Base-by-base conservation (phyloP, 2,797 vertebrate species). In the Leuciscus waleckii region DNA sequence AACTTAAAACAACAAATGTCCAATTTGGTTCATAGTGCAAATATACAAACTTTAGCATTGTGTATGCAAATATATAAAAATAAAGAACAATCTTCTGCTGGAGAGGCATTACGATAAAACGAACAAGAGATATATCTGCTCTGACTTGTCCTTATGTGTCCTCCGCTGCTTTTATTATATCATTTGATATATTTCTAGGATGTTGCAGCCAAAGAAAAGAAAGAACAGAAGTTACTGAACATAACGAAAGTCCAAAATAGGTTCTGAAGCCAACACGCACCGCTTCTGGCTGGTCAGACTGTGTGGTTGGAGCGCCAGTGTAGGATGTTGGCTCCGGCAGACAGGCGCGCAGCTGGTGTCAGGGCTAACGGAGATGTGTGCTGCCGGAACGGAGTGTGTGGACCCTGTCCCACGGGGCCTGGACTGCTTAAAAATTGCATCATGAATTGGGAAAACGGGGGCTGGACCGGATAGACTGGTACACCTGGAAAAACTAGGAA, bases 371-470 rank as follows among this genome's bases (percentile, higher is more conserved):
- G 85, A 21, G 85, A 87, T 16, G 75, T 23, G 17, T 81, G 83
- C 17, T 58, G 82, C 41, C 88, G 58, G 29, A 80, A 85, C 2
- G 39, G 54, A 63, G 54, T 7, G 68, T 85, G 39, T n/a, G 68
- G 2, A 35, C 49, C 32, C 16, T 54, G 9, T 6, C 23, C 49
- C 78, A 67, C 19, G 8, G 49, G 7, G 0, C 77, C 78, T 73
- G 90, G 88, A 56, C 85, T 7, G 37, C 91, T 90, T 68, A 94
- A 92, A 76, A 94, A 19, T 49, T 93, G 91, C 84, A 93, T 93
- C 76, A 80, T 58, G 75, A 89, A 16, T n/a, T 87, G 79, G 17
- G 89, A 67, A 17, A 80, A 58, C 3, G 7, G 58, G 2, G 83
- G 81, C 49, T 75, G 70, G 63, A 86, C 17, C 0, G 69, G 82